Evolutionary conservation across 2,888 invertebrate species (phyloP), one percentile per base, ranked within the genome.

Genomic region (Drepana falcataria): DNA sequence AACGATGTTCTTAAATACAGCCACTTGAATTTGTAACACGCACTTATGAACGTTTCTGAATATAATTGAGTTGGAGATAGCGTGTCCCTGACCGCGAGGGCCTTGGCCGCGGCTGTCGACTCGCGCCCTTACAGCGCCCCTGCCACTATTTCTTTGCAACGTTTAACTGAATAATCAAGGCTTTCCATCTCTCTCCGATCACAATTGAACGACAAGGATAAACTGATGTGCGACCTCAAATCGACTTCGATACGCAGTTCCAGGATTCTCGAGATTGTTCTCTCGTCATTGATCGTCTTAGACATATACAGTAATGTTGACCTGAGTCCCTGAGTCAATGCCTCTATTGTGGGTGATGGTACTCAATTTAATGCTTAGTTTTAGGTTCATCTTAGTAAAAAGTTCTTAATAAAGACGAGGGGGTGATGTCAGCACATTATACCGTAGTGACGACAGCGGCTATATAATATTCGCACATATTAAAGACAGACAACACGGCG

Each of bases 21-120:
- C 4, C 37, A 37, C 3, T 37, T 2, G 64, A 58, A 52, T 54
- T 51, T 51, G 47, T 55, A 56, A 52, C 49, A 49, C 34, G 40
- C 37, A 37, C 3, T 37, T 37, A 5, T 37, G 37, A 5, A 37
- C 37, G 37, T 37, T 37, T 3, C 1, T 37, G 37, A 4, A 37
- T 63, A 62, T 69, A 71, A 68, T 79, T 68, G 75, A 79, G 82
- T 85, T 83, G 51, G 41, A 84, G 85, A 85, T 78, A 77, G 69
- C 69, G 75, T 78, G 89, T 81, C 88, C 89, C 85, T 88, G 88
- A 87, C 86, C 87, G 86, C 60, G 66, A 72, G 75, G 85, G 81
- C 89, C 89, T 88, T 88, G 89, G 79, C 69, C 62, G 81, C 80
- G 88, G 85, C 72, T 87, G 81, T 75, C 85, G 87, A 87, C 86